Base-by-base conservation (phyloP, 1,140 invertebrate species). In the Drosophila watanabei region DNA sequence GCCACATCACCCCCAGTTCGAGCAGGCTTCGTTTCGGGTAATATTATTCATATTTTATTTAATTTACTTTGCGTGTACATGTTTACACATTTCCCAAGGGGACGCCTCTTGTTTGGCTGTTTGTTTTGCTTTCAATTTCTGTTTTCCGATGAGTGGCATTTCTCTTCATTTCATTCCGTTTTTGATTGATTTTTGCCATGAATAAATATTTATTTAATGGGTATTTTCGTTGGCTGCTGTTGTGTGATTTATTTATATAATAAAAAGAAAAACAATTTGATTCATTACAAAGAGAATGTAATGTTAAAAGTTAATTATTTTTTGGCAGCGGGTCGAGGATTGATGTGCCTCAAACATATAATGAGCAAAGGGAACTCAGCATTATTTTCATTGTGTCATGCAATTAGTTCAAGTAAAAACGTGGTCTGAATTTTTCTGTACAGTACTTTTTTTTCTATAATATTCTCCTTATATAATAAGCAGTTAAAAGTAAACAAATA, bases 41-140 rank as follows among this genome's bases (percentile, higher is more conserved):
- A 45, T 45, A 64, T 45, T 71, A 41, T 62, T 54, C 52, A 76
- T 68, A 57, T 78, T 78, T 69, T 45, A 78, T 78, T 78, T 51
- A 45, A 78, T 78, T 62, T 62, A 43, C 48, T 76, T 76, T 45
- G 13, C 54, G 20, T 58, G 33, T 43, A 20, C 33, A 46, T 69
- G 52, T 62, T 46, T 62, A 62, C 75, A 39, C 37, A 57, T 62
- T 78, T 77, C 57, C 56, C 33, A 30, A 30, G 75, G 49, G 49
- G 75, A 46, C 35, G 14, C 24, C 54, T 37, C 18, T 54, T 73
- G 63, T 59, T 75, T 75, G 48, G 32, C 5, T 54, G 68, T 39
- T 76, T 39, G 54, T 48, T 49, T 32, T 73, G 49, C 54, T 33
- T 61, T 45, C 35, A 24, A 20, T 49, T 35, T 32, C 32, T 75